Conservation (phyloP, 2,888 invertebrate species). For the Hylaea fasciaria region DNA sequence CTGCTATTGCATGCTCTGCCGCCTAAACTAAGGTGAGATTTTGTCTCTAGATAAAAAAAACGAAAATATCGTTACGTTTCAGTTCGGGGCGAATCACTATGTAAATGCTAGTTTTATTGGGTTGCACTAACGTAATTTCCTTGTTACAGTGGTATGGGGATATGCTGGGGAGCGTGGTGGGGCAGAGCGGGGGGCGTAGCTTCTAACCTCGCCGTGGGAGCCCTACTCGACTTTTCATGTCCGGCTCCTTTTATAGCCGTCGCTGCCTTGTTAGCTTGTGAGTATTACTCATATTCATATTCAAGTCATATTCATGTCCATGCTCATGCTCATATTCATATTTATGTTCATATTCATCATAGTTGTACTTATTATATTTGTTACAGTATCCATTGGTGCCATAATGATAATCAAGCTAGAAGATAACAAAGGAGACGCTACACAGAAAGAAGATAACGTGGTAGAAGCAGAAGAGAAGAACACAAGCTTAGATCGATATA, state of each 20-base stretch:
- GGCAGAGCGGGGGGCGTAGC: slow-evolving; percentile 87
- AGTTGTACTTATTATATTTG: too few species aligned
- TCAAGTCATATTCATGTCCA: too few species aligned
- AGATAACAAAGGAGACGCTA: slow-evolving; percentile 45
- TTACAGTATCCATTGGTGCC: slow-evolving; percentile 73
- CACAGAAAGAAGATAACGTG: slow-evolving; percentile 45
- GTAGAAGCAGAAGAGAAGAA: slow-evolving; percentile 58
- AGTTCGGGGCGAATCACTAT: too few species aligned
- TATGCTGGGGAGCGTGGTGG: slow-evolving; percentile 87
- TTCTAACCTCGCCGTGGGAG: slow-evolving; percentile 87
- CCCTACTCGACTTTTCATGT: slow-evolving; percentile 86
- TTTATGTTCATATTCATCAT: too few species aligned
- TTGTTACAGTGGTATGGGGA: slow-evolving; percentile 84
- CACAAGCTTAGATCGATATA: slow-evolving; percentile 69
- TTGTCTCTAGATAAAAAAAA: too few species aligned
- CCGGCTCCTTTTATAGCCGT: slow-evolving; percentile 87
- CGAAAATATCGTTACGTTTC: too few species aligned
- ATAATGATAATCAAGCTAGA: slow-evolving; percentile 74
- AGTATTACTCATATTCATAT: slow-evolving; percentile 48
- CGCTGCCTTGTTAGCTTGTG: slow-evolving; percentile 82
- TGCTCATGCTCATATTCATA: too few species aligned
- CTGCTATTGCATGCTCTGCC: slow-evolving; percentile 71
- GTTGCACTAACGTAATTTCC: background rate
- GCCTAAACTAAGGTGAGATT: slow-evolving; percentile 70
- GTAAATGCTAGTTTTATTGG: too few species aligned